phyloP scores from a whole-genome alignment of 1,140 invertebrate species.

The Cotesia typhae region DNA sequence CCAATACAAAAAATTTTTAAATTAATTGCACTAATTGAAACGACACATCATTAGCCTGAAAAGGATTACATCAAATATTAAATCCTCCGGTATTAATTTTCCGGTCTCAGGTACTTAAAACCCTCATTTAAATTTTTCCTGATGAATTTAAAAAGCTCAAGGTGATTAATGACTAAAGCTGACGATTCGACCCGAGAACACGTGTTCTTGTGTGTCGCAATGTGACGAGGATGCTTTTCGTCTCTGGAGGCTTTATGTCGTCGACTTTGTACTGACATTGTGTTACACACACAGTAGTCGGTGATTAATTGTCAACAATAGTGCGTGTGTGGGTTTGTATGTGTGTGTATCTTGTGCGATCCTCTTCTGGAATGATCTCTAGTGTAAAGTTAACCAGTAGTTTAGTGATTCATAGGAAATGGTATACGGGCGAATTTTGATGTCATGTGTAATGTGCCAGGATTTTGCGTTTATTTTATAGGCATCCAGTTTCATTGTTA shows the following conservation, averaged over 20 bases:
- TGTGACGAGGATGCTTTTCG: not conserved
- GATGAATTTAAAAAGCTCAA: no score
- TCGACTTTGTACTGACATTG: conserved; percentile 1
- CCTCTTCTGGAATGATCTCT: not conserved
- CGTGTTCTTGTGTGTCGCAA: not conserved
- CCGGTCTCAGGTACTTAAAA: not conserved
- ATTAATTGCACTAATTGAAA: no score
- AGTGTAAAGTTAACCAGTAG: conserved; percentile 1
- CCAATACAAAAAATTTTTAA: no score
- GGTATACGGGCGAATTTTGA: not conserved
- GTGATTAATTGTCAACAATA: conserved; percentile 10
- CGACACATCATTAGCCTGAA: no score
- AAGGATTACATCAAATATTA: not conserved
- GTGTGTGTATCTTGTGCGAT: not conserved
- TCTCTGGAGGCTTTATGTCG: not conserved
- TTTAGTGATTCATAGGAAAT: conserved; percentile 1
- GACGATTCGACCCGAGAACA: conserved; percentile 6
- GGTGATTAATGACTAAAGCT: not conserved
- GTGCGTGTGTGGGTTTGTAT: no score
- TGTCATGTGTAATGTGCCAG: conserved; percentile 14
- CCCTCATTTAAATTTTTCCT: no score
- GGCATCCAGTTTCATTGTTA: conserved; percentile 36
- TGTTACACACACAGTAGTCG: not conserved
- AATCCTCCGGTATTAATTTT: not conserved
- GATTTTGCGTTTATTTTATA: conserved; percentile 36